Base-by-base conservation (phyloP, 2,888 invertebrate genomes). In the Philereme transversata region DNA sequence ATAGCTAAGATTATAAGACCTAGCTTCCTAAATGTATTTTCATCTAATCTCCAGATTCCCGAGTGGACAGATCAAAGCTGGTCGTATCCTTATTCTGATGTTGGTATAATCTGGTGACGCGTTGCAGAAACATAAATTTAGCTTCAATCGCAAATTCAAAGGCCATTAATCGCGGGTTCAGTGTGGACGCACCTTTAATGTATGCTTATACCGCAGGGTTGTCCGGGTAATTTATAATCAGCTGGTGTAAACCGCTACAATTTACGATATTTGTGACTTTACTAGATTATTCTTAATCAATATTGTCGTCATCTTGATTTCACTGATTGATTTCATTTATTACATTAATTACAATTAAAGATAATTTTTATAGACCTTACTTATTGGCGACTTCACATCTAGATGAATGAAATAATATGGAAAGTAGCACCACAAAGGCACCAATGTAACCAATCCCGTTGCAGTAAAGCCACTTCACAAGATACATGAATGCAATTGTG, bases 71-170 rank as follows among this genome's bases (percentile, higher is more conserved):
- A 82, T 83, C 78, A 83, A 78, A 79, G 79, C 88, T 86, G 84
- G 83, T 85, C 62, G 88, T 71, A 76, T 78, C 79, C 76, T 75
- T 76, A 73, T 69, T 76, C 72, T 75, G 69, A 69, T 79, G 83
- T 81, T 83, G 76, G 72, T 65, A 70, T 86, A 86, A 88, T 86
- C 88, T 80, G 78, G 75, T 81, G 89, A 84, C 85, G 80, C 75
- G 79, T 70, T 78, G 83, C 84, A 85, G 77, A 82, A 83, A 85
- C 86, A 87, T 90, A 90, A 88, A 90, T 91, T 89, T 88, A 86
- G 86, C 86, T 88, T 83, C 88, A 87, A 90, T 90, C 86, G 86
- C 79, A 72, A 78, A 79, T 82, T 82, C 84, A 78, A 79, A 83
- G 85, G 79, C 82, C 83, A 86, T 86, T 90, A 88, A 88, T 89